A percentile compares a stretch with the other conserved stretches of the same genome.
Conservation (phyloP, 2,113 vertebrate genomes). For the Eolophus roseicapilla region DNA sequence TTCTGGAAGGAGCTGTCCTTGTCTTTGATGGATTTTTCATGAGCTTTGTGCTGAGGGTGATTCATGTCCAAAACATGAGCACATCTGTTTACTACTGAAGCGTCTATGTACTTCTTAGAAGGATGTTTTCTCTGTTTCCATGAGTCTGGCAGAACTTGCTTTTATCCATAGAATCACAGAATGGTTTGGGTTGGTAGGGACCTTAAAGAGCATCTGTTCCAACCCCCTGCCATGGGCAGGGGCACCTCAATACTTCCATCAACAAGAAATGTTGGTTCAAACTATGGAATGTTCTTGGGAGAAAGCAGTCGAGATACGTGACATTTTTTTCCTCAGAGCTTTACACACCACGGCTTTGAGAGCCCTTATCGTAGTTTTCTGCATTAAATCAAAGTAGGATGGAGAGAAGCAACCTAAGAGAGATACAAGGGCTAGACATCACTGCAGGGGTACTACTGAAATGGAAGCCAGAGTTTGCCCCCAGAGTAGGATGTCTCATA, state of each 20-base stretch:
- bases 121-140: background rate
- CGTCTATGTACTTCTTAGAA: background rate
- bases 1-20: background rate
- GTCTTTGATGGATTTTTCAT: background rate
- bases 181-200: background rate
- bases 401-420: background rate
- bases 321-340: background rate
- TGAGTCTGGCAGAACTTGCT: background rate
- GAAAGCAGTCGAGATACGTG: background rate
- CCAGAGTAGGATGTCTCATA: background rate
- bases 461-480: background rate
- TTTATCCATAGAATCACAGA: background rate
- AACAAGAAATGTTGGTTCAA: background rate
- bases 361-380: background rate
- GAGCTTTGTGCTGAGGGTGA: background rate
- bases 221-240: background rate
- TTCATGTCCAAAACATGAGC: slow-evolving; percentile 1
- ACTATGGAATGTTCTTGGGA: background rate
- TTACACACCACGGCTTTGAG: background rate
- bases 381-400: background rate
- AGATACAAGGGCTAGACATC: background rate
- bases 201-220: background rate
- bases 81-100: background rate
- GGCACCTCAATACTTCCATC: background rate
- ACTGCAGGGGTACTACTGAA: background rate